These are phyloP conservation scores for Bagarius yarrelli DNA, from an alignment of 2,113 vertebrate genomes.

Conservation along the genomic window DNA sequence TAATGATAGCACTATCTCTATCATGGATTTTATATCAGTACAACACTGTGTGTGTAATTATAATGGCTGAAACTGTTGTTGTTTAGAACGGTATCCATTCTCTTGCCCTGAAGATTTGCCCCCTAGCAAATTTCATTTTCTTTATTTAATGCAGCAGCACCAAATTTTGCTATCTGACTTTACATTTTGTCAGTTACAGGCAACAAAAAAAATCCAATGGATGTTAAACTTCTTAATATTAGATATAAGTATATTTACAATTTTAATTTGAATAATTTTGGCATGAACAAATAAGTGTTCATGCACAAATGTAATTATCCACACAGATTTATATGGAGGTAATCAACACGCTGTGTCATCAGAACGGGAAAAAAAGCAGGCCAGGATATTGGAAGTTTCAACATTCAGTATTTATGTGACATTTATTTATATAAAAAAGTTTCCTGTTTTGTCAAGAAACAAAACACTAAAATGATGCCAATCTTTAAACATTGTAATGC, in stretches of 20 bases:
- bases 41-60: not conserved
- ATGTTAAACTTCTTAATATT: not conserved
- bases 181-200: not conserved
- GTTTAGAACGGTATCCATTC: too few relatives aligned
- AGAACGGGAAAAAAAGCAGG: too few relatives aligned
- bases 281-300: not conserved
- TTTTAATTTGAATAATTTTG: too few relatives aligned
- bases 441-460: too few relatives aligned
- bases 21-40: not conserved
- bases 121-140: not conserved
- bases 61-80: not conserved
- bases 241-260: too few relatives aligned
- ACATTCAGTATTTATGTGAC: too few relatives aligned
- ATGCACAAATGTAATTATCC: not conserved
- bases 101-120: not conserved
- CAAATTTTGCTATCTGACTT: not conserved
- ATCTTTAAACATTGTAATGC: not conserved
- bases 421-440: too few relatives aligned
- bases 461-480: too few relatives aligned
- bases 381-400: too few relatives aligned
- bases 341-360: not conserved
- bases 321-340: not conserved
- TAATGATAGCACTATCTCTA: not conserved
- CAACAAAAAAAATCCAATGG: not conserved
- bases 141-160: not conserved